Conservation (phyloP, 2,113 vertebrate genomes). For the Myiozetetes cayanensis region DNA sequence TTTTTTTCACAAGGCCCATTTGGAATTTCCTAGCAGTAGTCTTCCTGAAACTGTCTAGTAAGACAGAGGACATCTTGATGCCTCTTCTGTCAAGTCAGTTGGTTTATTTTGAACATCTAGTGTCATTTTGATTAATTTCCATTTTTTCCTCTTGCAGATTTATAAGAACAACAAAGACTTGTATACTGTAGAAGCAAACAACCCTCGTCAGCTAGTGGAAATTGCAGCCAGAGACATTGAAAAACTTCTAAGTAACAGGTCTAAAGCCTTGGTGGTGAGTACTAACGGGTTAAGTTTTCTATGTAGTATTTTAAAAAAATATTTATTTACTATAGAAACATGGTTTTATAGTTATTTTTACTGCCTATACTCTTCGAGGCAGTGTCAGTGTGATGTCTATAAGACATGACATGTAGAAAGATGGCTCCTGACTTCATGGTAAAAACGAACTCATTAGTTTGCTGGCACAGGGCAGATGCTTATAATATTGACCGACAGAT, state of each 20-base stretch:
- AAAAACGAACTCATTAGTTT: conserved; percentile 33
- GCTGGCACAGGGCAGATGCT: conserved; percentile 23
- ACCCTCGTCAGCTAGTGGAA: conserved; percentile 91
- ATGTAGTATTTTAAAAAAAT: not conserved
- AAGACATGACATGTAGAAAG: not conserved
- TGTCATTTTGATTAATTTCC: not conserved
- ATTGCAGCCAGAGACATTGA: conserved; percentile 93
- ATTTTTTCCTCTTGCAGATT: conserved; percentile 76
- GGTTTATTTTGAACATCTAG: not conserved
- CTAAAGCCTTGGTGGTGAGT: conserved; percentile 91
- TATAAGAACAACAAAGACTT: conserved; percentile 82
- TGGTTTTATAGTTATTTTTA: not conserved
- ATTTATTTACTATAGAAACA: not conserved
- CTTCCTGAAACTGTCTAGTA: not conserved
- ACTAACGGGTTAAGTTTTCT: not conserved
- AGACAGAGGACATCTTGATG: not conserved
- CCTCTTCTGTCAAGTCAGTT: not conserved
- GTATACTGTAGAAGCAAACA: conserved; percentile 90
- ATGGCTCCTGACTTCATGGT: not conserved
- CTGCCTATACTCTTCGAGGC: not conserved
- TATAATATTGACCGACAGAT: conserved; percentile 8
- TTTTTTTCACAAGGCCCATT: not conserved
- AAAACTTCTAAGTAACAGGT: conserved; percentile 91
- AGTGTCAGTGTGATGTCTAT: not conserved
- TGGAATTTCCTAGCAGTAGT: not conserved